Percentiles rank a stretch among this genome's conserved stretches.
Conservation (phyloP, 2,888 invertebrate genomes). For the Crossocerus cetratus region DNA sequence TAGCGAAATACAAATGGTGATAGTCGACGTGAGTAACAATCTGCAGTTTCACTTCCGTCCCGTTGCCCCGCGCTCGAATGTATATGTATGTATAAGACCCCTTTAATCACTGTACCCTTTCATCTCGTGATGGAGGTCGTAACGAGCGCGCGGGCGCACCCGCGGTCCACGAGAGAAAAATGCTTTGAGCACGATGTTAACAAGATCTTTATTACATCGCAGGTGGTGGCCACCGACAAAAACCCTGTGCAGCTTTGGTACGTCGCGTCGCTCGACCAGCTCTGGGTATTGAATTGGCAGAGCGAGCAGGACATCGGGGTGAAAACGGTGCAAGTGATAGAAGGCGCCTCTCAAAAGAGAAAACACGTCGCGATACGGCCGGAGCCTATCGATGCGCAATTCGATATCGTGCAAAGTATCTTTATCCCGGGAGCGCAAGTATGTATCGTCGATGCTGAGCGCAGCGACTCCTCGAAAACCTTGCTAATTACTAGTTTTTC, state of each 20-base stretch:
- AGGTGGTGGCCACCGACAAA: slow-evolving; percentile 86
- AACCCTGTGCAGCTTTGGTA: slow-evolving; percentile 85
- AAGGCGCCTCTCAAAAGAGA: slow-evolving; percentile 84
- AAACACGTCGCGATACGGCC: slow-evolving; percentile 86
- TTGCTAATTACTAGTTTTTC: background rate
- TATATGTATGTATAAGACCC: background rate
- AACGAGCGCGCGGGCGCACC: no score
- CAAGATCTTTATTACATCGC: slow-evolving; percentile 23
- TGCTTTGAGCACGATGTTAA: background rate
- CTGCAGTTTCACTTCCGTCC: background rate
- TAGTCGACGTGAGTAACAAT: slow-evolving; percentile 80
- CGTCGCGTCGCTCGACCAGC: slow-evolving; percentile 85
- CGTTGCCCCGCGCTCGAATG: background rate
- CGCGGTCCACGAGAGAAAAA: no score
- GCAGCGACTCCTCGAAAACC: background rate
- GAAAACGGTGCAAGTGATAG: slow-evolving; percentile 85
- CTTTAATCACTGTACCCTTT: background rate
- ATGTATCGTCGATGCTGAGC: background rate
- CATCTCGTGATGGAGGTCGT: background rate
- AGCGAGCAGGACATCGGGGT: slow-evolving; percentile 80
- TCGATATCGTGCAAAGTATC: slow-evolving; percentile 83
- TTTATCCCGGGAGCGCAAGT: slow-evolving; percentile 79
- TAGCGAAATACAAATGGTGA: slow-evolving; percentile 85
- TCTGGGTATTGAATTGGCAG: slow-evolving; percentile 87
- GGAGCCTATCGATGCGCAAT: slow-evolving; percentile 86